A percentile compares a stretch with the other conserved stretches of the same genome.
These are phyloP conservation scores for Idaea aversata DNA, from an alignment of 2,888 invertebrate genomes.

Conservation along the genomic window DNA sequence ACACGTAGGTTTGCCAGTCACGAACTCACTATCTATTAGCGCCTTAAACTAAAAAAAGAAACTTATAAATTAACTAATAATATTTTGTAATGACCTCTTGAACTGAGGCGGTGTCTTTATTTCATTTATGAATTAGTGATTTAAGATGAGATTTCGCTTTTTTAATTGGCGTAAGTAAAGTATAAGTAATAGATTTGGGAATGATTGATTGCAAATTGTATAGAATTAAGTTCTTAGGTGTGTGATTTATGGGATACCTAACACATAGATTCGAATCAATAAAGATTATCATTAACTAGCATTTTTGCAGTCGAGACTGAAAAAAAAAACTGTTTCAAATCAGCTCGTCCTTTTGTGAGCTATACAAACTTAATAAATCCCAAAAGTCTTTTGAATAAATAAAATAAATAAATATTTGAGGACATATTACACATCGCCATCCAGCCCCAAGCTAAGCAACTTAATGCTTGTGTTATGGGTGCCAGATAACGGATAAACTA, in stretches of 20 bases:
- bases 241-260: neutral
- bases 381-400: too few relatives aligned
- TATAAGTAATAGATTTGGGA: slow-evolving; percentile 20
- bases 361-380: too few relatives aligned
- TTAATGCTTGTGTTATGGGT: too few relatives aligned
- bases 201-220: slow-evolving; percentile 22
- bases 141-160: slow-evolving; percentile 9
- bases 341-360: too few relatives aligned
- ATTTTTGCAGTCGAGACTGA: neutral
- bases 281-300: neutral
- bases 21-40: neutral
- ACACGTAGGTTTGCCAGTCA: neutral
- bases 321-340: too few relatives aligned
- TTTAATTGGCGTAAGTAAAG: slow-evolving; percentile 22
- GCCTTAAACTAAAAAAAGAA: neutral
- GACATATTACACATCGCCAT: too few relatives aligned
- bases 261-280: neutral
- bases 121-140: neutral
- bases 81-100: slow-evolving; percentile 17
- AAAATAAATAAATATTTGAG: too few relatives aligned
- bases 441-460: too few relatives aligned
- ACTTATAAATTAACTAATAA: slow-evolving; percentile 16
- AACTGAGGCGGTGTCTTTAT: slow-evolving; percentile 7
- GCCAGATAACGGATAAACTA: too few relatives aligned
- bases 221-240: slow-evolving; percentile 2